Conservation (phyloP, 2,113 vertebrate genomes). For the Mus spicilegus region DNA sequence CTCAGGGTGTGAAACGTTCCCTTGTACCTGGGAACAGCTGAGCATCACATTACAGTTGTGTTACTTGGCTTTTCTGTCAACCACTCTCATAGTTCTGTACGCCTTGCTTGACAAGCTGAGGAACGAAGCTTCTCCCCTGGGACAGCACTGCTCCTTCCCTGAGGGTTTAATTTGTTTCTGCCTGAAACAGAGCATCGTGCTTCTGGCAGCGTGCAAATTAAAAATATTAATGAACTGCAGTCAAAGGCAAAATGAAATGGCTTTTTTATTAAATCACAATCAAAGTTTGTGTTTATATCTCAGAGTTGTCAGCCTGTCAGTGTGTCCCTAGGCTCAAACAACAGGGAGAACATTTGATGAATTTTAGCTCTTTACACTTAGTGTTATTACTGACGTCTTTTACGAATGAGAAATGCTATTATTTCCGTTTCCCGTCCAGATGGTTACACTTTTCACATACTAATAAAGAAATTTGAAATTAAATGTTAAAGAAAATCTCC, state of each 20-base stretch:
- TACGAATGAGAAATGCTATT: conserved; percentile 63
- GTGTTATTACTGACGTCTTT: conserved; percentile 62
- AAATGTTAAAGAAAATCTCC: conserved; percentile 37
- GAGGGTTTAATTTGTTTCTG: conserved; percentile 77
- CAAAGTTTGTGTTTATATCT: conserved; percentile 73
- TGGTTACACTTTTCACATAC: conserved; percentile 62
- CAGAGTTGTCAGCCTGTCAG: conserved; percentile 64
- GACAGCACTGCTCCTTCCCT: conserved; percentile 65
- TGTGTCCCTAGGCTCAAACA: conserved; percentile 74
- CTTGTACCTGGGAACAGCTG: neutral
- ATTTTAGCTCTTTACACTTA: conserved; percentile 68
- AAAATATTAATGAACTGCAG: conserved; percentile 81
- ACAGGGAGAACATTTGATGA: conserved; percentile 55
- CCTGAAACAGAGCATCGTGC: conserved; percentile 67
- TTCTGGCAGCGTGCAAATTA: conserved; percentile 78
- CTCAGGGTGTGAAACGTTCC: neutral
- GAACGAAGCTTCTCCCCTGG: conserved; percentile 41
- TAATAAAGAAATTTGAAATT: conserved; percentile 57
- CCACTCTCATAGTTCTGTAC: conserved; percentile 4
- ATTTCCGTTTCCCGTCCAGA: conserved; percentile 57
- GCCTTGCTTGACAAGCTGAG: conserved; percentile 43
- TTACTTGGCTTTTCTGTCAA: neutral
- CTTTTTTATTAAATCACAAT: conserved; percentile 71
- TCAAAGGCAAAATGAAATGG: conserved; percentile 72
- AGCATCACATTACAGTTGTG: neutral